These are phyloP conservation scores for Heliconius ismenius DNA, from an alignment of 2,888 invertebrate species.

Conservation along the genomic window DNA sequence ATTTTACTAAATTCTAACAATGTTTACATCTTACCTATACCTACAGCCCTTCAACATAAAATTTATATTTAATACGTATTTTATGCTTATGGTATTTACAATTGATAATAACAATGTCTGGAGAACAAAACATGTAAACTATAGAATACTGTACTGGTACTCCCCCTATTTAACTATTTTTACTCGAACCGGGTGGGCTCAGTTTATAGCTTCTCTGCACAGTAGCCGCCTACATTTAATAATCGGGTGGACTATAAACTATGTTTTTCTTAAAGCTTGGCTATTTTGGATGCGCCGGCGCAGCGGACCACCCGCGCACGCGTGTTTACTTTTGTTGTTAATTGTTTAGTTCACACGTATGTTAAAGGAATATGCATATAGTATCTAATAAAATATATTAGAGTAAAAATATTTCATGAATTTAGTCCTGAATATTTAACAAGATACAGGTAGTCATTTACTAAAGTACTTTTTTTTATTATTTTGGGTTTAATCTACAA, in stretches of 20 bases:
- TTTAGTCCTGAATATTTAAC: too few relatives aligned
- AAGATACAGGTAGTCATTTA: too few relatives aligned
- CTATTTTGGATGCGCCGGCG: conserved; percentile 68
- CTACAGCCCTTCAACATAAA: neutral
- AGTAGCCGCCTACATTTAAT: conserved; percentile 77
- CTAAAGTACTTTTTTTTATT: too few relatives aligned
- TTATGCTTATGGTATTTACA: neutral
- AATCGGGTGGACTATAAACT: conserved; percentile 72
- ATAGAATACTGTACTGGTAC: conserved; percentile 43
- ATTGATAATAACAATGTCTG: neutral
- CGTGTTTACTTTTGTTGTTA: conserved; percentile 41
- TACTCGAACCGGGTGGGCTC: conserved; percentile 66
- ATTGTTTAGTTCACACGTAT: conserved; percentile 58
- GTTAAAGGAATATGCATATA: neutral
- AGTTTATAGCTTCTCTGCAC: conserved; percentile 65
- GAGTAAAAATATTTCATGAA: too few relatives aligned
- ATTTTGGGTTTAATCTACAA: neutral
- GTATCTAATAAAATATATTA: too few relatives aligned
- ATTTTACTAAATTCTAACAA: neutral
- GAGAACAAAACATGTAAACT: conserved; percentile 15
- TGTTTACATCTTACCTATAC: neutral
- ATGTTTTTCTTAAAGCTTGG: conserved; percentile 76
- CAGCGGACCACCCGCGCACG: conserved; percentile 68
- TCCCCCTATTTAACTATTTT: conserved; percentile 59
- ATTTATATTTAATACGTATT: neutral